These are phyloP conservation scores for Pegoplata infirma DNA, from an alignment of 2,888 invertebrate species.

Conservation along the genomic window DNA sequence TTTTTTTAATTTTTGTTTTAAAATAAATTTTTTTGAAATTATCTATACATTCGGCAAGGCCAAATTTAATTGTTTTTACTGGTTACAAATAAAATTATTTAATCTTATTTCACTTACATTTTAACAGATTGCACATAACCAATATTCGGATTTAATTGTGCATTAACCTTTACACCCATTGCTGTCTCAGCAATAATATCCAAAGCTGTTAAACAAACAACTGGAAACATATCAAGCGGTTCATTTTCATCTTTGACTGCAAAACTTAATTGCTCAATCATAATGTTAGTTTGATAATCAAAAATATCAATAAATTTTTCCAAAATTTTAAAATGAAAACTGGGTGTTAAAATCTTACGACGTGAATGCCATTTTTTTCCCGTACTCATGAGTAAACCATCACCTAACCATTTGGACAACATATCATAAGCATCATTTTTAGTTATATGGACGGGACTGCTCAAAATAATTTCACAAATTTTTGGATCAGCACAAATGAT, in stretches of 20 bases:
- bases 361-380: slow-evolving; percentile 82
- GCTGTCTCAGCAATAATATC: slow-evolving; percentile 68
- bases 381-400: slow-evolving; percentile 72
- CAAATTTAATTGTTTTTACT: no score
- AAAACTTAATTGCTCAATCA: slow-evolving; percentile 79
- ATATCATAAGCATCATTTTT: slow-evolving; percentile 66
- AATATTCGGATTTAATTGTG: slow-evolving; percentile 81
- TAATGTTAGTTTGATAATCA: slow-evolving; percentile 81
- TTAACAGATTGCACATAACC: slow-evolving; percentile 85
- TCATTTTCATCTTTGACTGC: slow-evolving; percentile 73
- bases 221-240: slow-evolving; percentile 62
- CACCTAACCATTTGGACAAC: slow-evolving; percentile 63
- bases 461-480: slow-evolving; percentile 34
- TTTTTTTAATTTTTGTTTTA: no score
- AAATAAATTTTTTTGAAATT: no score
- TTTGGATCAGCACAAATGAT: slow-evolving; percentile 62
- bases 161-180: slow-evolving; percentile 72
- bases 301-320: slow-evolving; percentile 86
- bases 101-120: slow-evolving; percentile 81
- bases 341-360: slow-evolving; percentile 83
- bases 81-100: no score
- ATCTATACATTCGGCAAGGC: no score
- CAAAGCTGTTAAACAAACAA: slow-evolving; percentile 60
- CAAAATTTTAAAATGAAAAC: slow-evolving; percentile 82
- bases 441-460: slow-evolving; percentile 37